phyloP scores from a whole-genome alignment of 1,140 invertebrate species.

The Papilio helenus region DNA sequence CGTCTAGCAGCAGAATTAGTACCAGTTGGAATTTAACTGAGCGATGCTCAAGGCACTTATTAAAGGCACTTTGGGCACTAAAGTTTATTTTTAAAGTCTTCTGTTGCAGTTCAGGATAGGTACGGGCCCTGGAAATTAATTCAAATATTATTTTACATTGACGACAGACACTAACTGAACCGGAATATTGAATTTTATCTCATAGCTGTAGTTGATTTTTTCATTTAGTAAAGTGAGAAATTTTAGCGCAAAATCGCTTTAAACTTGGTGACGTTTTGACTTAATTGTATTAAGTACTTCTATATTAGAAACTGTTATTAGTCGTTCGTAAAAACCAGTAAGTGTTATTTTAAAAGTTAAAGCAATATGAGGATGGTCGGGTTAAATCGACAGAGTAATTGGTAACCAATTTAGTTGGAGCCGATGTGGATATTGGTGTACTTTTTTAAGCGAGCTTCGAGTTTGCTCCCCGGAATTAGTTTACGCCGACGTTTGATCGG shows the following conservation, averaged over 20 bases:
- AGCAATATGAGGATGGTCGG: slow-evolving; percentile 46
- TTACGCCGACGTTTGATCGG: slow-evolving; percentile 79
- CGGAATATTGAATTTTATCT: neutral
- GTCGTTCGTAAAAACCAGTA: slow-evolving; percentile 42
- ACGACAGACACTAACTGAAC: neutral
- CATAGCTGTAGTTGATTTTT: slow-evolving; percentile 17
- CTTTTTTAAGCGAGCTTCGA: slow-evolving; percentile 69
- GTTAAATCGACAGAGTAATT: slow-evolving; percentile 74
- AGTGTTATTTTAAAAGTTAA: slow-evolving; percentile 45
- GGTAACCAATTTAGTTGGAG: slow-evolving; percentile 74
- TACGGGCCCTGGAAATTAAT: slow-evolving; percentile 78
- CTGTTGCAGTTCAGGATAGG: slow-evolving; percentile 71
- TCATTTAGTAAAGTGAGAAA: neutral
- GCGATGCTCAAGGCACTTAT: slow-evolving; percentile 68
- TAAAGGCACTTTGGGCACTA: slow-evolving; percentile 58
- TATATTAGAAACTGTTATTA: slow-evolving; percentile 43
- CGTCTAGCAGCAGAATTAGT: slow-evolving; percentile 56
- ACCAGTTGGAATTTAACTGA: slow-evolving; percentile 62
- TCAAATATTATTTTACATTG: slow-evolving; percentile 52
- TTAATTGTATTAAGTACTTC: slow-evolving; percentile 25
- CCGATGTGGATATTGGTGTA: slow-evolving; percentile 67
- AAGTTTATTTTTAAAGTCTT: slow-evolving; percentile 72
- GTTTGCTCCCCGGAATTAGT: slow-evolving; percentile 80
- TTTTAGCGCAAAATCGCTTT: neutral
- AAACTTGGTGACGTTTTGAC: slow-evolving; percentile 14